Percentiles rank a stretch among this genome's conserved stretches.
Evolutionary conservation across 1,140 invertebrate species (phyloP).

Genomic region (Danaus melanippus): DNA sequence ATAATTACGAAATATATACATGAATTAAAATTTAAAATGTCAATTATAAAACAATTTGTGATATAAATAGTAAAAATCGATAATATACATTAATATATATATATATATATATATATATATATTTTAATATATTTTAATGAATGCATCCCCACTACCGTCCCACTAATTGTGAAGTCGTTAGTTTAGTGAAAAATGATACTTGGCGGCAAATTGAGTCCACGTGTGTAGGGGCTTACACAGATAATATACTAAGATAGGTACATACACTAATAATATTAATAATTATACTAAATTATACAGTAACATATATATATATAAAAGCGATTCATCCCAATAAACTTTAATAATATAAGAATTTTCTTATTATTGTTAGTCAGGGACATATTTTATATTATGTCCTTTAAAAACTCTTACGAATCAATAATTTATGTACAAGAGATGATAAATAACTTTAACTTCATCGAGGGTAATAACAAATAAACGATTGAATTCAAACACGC

Average conservation of each 20-base stretch:
- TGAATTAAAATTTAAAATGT: constrained; percentile 1
- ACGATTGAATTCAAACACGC: no score
- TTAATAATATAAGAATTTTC: no score
- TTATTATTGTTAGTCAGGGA: no score
- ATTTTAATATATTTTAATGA: constrained; percentile 13
- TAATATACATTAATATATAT: no score
- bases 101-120: neutral
- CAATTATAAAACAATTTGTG: constrained; percentile 1
- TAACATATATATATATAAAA: no score
- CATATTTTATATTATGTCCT: no score
- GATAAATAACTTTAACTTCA: no score
- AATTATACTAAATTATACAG: neutral
- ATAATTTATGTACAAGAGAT: no score
- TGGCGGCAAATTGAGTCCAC: constrained; percentile 21
- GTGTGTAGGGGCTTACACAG: constrained; percentile 17
- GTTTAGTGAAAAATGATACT: constrained; percentile 29
- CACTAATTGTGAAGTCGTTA: constrained; percentile 28
- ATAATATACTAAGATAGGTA: constrained; percentile 11
- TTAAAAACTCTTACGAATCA: no score
- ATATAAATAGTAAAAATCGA: neutral
- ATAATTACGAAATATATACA: constrained; percentile 3
- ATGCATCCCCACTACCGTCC: constrained; percentile 1
- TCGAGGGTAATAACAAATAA: no score
- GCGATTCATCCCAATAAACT: no score
- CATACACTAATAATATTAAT: constrained; percentile 2